Conservation (phyloP, 2,888 invertebrate species). For the Cactoblastis cactorum region DNA sequence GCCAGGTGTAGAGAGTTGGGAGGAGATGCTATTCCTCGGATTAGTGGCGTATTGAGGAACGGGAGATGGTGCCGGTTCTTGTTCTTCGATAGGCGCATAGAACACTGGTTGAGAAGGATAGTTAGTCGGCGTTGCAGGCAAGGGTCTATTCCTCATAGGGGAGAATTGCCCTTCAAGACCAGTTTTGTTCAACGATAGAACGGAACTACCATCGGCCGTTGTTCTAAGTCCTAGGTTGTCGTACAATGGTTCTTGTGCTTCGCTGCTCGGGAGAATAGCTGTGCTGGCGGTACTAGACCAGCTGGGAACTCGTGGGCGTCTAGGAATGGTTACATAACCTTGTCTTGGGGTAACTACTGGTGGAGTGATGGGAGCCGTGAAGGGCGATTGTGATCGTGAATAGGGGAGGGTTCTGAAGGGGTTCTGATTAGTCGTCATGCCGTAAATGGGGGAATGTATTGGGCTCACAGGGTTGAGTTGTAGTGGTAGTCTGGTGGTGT, state of each 20-base stretch:
- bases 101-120: constrained; percentile 66
- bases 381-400: constrained; percentile 88
- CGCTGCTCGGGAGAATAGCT: constrained; percentile 68
- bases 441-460: constrained; percentile 83
- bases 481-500: constrained; percentile 81
- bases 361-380: constrained; percentile 80
- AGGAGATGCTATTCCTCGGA: constrained; percentile 72
- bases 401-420: constrained; percentile 90
- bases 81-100: constrained; percentile 77
- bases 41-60: constrained; percentile 62
- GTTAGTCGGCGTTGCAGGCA: constrained; percentile 81
- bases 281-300: constrained; percentile 85
- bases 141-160: constrained; percentile 82
- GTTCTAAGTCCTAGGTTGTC: constrained; percentile 92
- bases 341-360: constrained; percentile 86
- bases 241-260: constrained; percentile 87
- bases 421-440: constrained; percentile 79
- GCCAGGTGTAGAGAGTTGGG: constrained; percentile 69
- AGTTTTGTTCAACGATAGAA: constrained; percentile 86
- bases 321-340: constrained; percentile 92
- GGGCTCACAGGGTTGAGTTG: constrained; percentile 82
- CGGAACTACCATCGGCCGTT: constrained; percentile 92
- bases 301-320: constrained; percentile 89
- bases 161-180: constrained; percentile 75
- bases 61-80: constrained; percentile 71